Conservation (phyloP, 2,113 vertebrate species). For the Phylloscopus trochiloides region DNA sequence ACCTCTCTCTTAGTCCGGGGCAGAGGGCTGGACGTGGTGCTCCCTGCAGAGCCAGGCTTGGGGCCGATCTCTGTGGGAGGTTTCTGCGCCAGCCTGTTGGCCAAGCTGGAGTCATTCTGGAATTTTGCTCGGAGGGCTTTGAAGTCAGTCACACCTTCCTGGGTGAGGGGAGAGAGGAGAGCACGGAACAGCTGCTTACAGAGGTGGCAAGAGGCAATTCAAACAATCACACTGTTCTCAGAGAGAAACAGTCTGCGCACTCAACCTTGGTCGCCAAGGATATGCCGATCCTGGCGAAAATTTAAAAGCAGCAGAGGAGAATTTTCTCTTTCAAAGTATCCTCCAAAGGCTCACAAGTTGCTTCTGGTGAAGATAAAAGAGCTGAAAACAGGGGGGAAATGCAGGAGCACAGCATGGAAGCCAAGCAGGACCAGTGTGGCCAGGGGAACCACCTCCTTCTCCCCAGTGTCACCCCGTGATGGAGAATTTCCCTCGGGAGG, state of each 20-base stretch:
- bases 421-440: background rate
- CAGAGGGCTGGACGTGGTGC: fast-evolving
- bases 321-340: background rate
- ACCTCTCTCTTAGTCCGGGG: background rate
- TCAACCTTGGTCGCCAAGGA: background rate
- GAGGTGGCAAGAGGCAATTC: background rate
- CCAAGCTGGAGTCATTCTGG: slow-evolving; percentile 33
- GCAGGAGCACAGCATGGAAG: background rate
- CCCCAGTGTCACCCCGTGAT: fast-evolving
- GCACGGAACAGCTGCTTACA: background rate
- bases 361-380: background rate
- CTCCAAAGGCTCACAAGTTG: background rate
- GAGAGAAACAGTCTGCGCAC: background rate
- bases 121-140: slow-evolving; percentile 73
- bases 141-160: slow-evolving; percentile 72
- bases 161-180: background rate
- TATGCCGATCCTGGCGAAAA: background rate
- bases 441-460: background rate
- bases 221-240: fast-evolving
- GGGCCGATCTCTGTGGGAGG: background rate
- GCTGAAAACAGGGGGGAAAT: background rate
- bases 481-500: background rate
- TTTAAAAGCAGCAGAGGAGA: background rate
- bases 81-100: background rate
- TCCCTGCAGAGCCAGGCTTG: background rate